A percentile compares a stretch with the other conserved stretches of the same genome.
phyloP scores from a whole-genome alignment of 2,113 vertebrate genomes.

The Petromus typicus region DNA sequence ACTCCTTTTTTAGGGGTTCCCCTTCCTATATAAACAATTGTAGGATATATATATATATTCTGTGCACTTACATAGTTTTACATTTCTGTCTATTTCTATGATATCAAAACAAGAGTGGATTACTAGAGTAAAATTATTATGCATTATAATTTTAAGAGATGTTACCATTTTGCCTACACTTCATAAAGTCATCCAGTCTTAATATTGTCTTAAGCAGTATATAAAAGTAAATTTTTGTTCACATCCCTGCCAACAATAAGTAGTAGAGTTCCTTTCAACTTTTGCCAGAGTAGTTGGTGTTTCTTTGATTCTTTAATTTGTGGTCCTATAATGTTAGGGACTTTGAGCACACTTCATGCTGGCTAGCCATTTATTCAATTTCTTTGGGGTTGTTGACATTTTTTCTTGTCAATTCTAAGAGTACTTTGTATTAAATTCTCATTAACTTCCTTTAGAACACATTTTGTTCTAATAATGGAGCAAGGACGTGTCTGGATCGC shows the following conservation, averaged over 20 bases:
- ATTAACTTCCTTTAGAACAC: neutral
- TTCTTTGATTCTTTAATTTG: constrained; percentile 2
- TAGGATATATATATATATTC: neutral
- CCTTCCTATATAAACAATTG: neutral
- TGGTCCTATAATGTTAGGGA: neutral
- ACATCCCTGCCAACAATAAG: neutral
- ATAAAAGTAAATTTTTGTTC: neutral
- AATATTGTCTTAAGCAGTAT: neutral
- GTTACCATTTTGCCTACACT: neutral
- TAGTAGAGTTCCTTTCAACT: neutral
- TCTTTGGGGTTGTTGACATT: neutral
- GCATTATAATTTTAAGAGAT: neutral
- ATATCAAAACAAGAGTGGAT: neutral
- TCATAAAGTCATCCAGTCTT: neutral
- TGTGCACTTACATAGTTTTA: neutral
- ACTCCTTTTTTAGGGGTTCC: neutral
- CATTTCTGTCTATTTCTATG: neutral
- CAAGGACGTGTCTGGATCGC: neutral
- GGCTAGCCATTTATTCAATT: neutral
- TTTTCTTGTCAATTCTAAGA: neutral
- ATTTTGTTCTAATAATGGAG: neutral
- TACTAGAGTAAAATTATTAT: neutral
- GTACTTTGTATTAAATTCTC: neutral
- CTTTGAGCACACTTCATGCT: neutral
- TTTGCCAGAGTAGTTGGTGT: neutral